A percentile compares a stretch with the other conserved stretches of the same genome.
Evolutionary conservation across 2,113 vertebrate species (phyloP).

Genomic region (Spheniscus mendiculus): DNA sequence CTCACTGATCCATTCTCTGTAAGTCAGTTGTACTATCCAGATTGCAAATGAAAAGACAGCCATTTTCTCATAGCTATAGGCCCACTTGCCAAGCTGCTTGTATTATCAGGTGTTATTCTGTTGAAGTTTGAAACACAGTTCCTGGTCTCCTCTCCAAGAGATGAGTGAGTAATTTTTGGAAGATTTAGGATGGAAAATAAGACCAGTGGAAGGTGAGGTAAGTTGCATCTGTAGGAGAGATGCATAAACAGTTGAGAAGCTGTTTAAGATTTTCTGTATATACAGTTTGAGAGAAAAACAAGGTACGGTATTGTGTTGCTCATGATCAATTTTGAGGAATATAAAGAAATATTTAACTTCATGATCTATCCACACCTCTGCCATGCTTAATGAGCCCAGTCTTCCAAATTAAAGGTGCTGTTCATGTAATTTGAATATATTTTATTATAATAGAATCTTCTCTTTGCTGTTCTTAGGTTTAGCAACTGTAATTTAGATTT

Average conservation of each 20-base stretch:
- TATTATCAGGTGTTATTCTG: not conserved
- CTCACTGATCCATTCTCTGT: not conserved
- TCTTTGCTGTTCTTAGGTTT: not conserved
- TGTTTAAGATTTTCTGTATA: not conserved
- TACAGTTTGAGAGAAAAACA: not conserved
- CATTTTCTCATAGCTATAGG: not conserved
- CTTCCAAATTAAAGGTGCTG: not conserved
- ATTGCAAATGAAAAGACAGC: not conserved
- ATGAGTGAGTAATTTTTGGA: not conserved
- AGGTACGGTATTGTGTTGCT: not conserved
- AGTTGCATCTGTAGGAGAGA: not conserved
- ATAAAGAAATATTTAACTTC: not conserved
- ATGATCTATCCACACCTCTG: not conserved
- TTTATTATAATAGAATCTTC: constrained; percentile 2
- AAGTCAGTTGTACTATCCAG: not conserved
- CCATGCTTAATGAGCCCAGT: not conserved
- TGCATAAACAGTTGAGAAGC: not conserved
- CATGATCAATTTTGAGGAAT: not conserved
- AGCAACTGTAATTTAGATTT: constrained; percentile 53
- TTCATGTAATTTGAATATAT: constrained; percentile 21
- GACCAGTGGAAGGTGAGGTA: no score
- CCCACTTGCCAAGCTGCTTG: not conserved
- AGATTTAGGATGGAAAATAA: not conserved
- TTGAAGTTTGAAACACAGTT: not conserved
- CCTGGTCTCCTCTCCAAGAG: not conserved